Evolutionary conservation across 1,140 invertebrate genomes (phyloP).

Genomic region (Latrodectus geometricus): DNA sequence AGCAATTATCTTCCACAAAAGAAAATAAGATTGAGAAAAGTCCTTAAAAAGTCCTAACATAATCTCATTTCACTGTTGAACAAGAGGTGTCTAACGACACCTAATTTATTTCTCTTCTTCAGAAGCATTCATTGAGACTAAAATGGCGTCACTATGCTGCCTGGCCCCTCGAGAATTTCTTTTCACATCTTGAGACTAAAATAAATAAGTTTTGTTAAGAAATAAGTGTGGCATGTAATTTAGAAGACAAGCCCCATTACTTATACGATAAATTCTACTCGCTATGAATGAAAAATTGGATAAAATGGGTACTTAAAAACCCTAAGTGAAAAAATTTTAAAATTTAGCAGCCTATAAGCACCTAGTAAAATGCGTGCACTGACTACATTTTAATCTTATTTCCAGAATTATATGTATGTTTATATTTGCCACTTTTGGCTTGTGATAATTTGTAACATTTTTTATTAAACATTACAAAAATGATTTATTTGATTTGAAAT

Average conservation of each 20-base stretch:
- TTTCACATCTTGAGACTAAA: not conserved
- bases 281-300: slow-evolving; percentile 30
- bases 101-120: not conserved
- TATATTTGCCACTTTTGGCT: no score
- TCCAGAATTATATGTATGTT: no score
- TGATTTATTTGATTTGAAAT: no score
- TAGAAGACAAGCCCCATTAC: slow-evolving; percentile 47
- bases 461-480: no score
- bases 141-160: not conserved
- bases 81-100: not conserved
- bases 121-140: not conserved
- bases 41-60: no score
- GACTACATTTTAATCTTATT: no score
- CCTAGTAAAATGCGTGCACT: no score
- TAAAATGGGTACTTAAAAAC: not conserved
- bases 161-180: not conserved
- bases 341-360: not conserved
- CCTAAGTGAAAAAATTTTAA: not conserved
- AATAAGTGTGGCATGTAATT: slow-evolving; percentile 27
- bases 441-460: no score
- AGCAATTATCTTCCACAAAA: no score
- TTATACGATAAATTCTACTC: slow-evolving; percentile 41
- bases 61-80: not conserved
- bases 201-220: slow-evolving; percentile 28
- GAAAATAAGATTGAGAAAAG: no score